These are phyloP conservation scores for Sebastes alutus DNA, from an alignment of 2,797 vertebrate species.

Conservation along the genomic window DNA sequence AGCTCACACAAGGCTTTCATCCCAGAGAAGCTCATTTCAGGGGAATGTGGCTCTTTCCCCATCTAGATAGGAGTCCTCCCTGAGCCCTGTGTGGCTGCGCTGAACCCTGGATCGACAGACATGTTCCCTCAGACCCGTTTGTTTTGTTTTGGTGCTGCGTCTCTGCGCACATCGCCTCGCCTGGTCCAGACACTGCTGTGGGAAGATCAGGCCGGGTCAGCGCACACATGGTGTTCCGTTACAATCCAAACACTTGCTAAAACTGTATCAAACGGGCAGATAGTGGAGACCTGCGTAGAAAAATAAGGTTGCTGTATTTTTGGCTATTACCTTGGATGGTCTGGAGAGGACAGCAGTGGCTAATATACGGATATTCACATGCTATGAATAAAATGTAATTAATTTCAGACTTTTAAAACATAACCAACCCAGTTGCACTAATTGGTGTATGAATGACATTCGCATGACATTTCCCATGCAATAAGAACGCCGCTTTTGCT, in stretches of 20 bases:
- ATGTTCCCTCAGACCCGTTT: conserved; percentile 70
- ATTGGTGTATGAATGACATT: too few species aligned
- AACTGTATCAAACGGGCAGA: conserved; percentile 72
- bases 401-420: background rate
- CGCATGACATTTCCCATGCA: too few species aligned
- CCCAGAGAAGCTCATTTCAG: conserved; percentile 81
- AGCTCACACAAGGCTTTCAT: conserved; percentile 82
- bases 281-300: conserved; percentile 30
- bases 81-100: conserved; percentile 66
- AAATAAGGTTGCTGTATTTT: conserved; percentile 52
- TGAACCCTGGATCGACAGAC: conserved; percentile 75
- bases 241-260: conserved; percentile 73
- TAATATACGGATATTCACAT: background rate
- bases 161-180: conserved; percentile 57
- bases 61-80: conserved; percentile 75
- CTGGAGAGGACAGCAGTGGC: conserved; percentile 5
- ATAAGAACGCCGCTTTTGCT: too few species aligned
- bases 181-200: conserved; percentile 69
- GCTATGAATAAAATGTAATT: background rate
- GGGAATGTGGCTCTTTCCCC: conserved; percentile 80
- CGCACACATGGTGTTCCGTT: conserved; percentile 69
- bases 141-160: conserved; percentile 76
- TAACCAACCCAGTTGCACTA: too few species aligned
- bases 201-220: conserved; percentile 76
- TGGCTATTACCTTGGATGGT: conserved; percentile 38